These are phyloP conservation scores for Pachycephala philippinensis DNA, from an alignment of 2,113 vertebrate genomes.

Conservation along the genomic window DNA sequence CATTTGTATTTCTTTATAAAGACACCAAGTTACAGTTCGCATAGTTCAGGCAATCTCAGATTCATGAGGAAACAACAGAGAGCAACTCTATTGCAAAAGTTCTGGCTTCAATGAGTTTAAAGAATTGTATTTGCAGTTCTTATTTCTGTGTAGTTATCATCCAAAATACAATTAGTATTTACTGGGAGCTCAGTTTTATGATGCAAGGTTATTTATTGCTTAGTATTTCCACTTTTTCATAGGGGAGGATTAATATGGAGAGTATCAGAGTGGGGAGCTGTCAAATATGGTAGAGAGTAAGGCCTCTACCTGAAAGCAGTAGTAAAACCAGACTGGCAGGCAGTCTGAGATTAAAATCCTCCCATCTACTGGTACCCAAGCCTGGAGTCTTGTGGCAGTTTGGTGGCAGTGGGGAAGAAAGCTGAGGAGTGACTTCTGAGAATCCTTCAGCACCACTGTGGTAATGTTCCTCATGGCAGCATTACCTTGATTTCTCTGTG, in stretches of 20 bases:
- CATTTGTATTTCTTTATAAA: neutral
- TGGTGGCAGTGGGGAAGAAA: neutral
- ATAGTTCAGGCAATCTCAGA: neutral
- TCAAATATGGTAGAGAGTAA: neutral
- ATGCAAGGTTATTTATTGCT: neutral
- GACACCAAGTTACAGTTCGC: neutral
- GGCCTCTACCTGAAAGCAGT: neutral
- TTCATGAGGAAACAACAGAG: neutral
- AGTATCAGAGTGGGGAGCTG: neutral
- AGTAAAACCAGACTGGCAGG: neutral
- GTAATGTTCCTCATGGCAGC: neutral
- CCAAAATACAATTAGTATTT: neutral
- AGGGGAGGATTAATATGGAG: fast-evolving
- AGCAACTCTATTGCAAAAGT: neutral
- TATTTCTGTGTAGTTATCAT: neutral
- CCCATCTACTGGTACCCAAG: neutral
- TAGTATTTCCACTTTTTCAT: neutral
- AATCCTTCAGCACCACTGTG: neutral
- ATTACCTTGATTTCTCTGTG: neutral
- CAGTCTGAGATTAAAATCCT: neutral
- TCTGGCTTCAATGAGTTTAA: neutral
- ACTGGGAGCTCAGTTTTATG: neutral
- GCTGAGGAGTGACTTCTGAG: neutral
- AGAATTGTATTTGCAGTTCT: neutral
- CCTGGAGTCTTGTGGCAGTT: neutral